Evolutionary conservation across 2,113 vertebrate species (phyloP).

Genomic region (Orthonyx spaldingii): DNA sequence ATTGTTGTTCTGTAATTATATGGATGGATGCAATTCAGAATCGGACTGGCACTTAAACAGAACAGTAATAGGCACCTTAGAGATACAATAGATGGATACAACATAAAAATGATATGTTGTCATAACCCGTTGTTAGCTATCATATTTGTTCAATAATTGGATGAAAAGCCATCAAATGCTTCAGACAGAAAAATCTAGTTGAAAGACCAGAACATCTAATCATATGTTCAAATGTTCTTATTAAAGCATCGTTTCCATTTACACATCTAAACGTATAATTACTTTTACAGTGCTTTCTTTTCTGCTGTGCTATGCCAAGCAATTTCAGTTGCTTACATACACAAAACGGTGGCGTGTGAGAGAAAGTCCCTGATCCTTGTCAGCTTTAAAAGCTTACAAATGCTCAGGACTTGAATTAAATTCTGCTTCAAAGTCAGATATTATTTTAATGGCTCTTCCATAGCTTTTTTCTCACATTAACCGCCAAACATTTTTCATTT

Average conservation of each 20-base stretch:
- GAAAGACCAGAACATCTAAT: conserved; percentile 34
- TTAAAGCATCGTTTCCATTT: conserved; percentile 42
- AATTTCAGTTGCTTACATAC: background rate
- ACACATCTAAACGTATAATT: conserved; percentile 45
- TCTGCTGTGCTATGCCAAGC: background rate
- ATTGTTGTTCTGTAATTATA: background rate
- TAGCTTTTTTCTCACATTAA: background rate
- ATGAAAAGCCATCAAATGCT: conserved; percentile 5
- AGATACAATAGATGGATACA: conserved; percentile 3
- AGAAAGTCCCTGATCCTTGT: background rate
- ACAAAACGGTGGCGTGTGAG: background rate
- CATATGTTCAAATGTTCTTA: conserved; percentile 35
- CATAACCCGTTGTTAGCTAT: conserved; percentile 21
- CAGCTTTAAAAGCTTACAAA: conserved; percentile 23
- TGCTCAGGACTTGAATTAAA: background rate
- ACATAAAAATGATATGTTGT: conserved; percentile 34
- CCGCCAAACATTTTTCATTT: background rate
- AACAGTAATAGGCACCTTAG: conserved; percentile 19
- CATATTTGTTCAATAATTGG: conserved; percentile 24
- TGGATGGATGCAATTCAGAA: background rate
- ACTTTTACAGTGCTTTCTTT: conserved; percentile 25
- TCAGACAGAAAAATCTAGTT: background rate
- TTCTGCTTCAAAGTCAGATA: background rate
- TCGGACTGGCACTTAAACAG: background rate
- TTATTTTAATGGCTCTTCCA: conserved; percentile 6